Percentiles rank a stretch among this genome's conserved stretches.
phyloP scores from a whole-genome alignment of 2,797 vertebrate genomes.

The Trachurus trachurus region DNA sequence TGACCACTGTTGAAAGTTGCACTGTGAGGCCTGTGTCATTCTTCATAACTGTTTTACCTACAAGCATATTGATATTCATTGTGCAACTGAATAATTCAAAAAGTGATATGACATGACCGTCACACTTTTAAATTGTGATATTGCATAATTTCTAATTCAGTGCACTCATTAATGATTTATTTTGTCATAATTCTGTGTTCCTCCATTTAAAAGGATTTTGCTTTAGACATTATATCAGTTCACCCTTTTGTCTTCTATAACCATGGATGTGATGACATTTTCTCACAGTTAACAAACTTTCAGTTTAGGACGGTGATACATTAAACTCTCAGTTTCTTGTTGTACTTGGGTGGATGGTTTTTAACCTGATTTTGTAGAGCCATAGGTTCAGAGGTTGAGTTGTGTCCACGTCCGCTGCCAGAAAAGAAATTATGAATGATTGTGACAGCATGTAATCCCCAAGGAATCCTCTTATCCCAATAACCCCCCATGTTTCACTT shows the following conservation, averaged over 20 bases:
- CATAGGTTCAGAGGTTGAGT: not conserved
- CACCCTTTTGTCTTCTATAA: not conserved
- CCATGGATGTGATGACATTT: not conserved
- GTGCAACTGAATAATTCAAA: constrained; percentile 41
- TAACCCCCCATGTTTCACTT: not conserved
- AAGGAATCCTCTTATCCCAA: not conserved
- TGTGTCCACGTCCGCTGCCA: not conserved
- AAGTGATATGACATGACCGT: constrained; percentile 1
- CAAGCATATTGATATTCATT: constrained; percentile 26
- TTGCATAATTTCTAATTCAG: constrained; percentile 27
- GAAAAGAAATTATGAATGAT: not conserved
- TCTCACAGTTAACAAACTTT: not conserved
- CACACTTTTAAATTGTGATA: constrained; percentile 6
- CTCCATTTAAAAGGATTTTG: not conserved
- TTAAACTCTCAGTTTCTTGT: not conserved
- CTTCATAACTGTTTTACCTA: constrained; percentile 29
- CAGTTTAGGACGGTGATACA: not conserved
- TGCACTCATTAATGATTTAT: constrained; percentile 27
- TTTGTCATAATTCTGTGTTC: not conserved
- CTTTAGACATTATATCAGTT: not conserved
- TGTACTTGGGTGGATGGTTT: not conserved
- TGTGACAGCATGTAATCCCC: not conserved
- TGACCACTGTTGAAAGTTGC: not conserved
- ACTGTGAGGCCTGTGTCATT: not conserved
- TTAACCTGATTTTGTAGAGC: not conserved